These are phyloP conservation scores for Semaprochilodus insignis DNA, from an alignment of 2,797 vertebrate species.

Conservation along the genomic window DNA sequence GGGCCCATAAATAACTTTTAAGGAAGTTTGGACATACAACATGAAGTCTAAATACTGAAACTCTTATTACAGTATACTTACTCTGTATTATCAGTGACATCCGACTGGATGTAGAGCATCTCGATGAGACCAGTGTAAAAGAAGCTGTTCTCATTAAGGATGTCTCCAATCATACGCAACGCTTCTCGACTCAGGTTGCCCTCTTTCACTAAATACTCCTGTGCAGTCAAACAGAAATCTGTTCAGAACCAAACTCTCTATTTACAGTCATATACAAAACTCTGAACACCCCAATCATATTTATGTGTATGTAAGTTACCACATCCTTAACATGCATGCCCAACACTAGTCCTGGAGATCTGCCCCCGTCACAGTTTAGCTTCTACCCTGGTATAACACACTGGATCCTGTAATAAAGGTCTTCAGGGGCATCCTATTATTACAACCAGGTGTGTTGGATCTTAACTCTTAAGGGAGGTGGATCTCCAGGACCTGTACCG, in stretches of 20 bases:
- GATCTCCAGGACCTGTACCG: no score
- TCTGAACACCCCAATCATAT: no score
- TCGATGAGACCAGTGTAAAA: slow-evolving; percentile 82
- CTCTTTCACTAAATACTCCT: slow-evolving; percentile 83
- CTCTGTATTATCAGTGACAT: slow-evolving; percentile 79
- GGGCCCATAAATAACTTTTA: neutral
- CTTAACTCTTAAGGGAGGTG: no score
- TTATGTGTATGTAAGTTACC: no score
- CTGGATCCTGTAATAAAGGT: no score
- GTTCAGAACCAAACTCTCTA: neutral
- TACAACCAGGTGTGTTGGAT: no score
- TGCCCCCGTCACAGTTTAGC: no score
- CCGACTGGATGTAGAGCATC: slow-evolving; percentile 79
- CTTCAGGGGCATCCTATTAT: no score
- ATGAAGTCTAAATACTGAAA: neutral
- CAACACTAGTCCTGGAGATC: no score
- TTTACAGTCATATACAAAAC: no score
- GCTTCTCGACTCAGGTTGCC: slow-evolving; percentile 82
- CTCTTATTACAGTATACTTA: slow-evolving; percentile 60
- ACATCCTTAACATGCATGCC: no score
- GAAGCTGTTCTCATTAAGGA: slow-evolving; percentile 85
- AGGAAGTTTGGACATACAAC: neutral
- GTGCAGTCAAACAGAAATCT: slow-evolving; percentile 32
- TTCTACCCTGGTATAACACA: no score
- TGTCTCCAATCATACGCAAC: slow-evolving; percentile 82